Evolutionary conservation across 1,140 invertebrate species (phyloP), one percentile per base, ranked within the genome.

Genomic region (Eupristina koningsbergeri): DNA sequence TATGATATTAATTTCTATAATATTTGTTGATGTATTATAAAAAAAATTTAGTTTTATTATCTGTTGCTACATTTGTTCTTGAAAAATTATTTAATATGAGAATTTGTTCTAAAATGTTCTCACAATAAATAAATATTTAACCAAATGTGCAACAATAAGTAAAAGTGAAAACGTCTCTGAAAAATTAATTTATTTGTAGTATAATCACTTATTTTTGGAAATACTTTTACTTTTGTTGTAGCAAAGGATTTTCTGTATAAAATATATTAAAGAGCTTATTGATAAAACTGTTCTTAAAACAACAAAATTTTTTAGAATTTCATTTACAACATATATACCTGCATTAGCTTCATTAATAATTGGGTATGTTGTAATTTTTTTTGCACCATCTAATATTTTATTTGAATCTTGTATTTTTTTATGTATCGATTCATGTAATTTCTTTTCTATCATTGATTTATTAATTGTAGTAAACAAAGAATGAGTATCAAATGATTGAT

Each of bases 21-120:
- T 50, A 79, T 71, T 74, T 83, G 86, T 83, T 26, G 81, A 85
- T 81, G 61, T 81, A 45, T 86, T 36, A 29, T 45, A n/a, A 75
- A 85, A 87, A n/a, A 45, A 82, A 53, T 61, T 61, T 58, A 22
- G 81, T 85, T 34, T 61, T 31, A 5, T 86, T 61, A 76, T 64
- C 34, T 29, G 63, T n/a, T 76, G 7, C 26, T 6, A 29, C 9
- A 41, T 41, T 41, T 39, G 61, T 34, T 71, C 5, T 36, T 41
- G 36, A n/a, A 71, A 36, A 6, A 36, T 71, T 39, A 71, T 41
- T 71, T 71, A 41, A 9, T 15, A 7, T 11, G n/a, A 9, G 41
- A 41, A n/a, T n/a, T n/a, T n/a, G n/a, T n/a, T n/a, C n/a, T n/a
- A n/a, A n/a, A n/a, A n/a, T n/a, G n/a, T n/a, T n/a, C n/a, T n/a